Conservation (phyloP, 1,140 invertebrate species). For the Coelopa frigida region DNA sequence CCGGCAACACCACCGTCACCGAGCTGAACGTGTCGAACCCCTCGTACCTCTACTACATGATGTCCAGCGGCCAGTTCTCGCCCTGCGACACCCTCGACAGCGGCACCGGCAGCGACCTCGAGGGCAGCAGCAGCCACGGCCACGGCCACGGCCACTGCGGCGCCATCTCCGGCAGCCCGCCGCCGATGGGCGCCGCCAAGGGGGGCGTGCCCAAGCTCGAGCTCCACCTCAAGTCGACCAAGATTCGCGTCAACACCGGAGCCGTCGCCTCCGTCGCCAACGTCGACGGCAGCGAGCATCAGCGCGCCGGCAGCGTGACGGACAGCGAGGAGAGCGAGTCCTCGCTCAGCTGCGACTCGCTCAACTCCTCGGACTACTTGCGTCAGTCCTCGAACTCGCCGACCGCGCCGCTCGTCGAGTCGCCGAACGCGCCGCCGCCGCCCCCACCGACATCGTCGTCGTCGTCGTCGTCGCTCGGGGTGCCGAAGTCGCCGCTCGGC, state of each 20-base stretch:
- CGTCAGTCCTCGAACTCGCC: slow-evolving; percentile 12
- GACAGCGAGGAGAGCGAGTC: slow-evolving; percentile 41
- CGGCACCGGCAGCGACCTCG: slow-evolving; percentile 73
- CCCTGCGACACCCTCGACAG: slow-evolving; percentile 72
- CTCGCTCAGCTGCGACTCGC: slow-evolving; percentile 38
- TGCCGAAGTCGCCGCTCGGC: too few relatives aligned
- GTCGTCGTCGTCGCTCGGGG: neutral
- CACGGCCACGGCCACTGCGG: neutral
- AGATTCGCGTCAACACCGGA: slow-evolving; percentile 33
- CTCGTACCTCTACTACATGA: slow-evolving; percentile 51
- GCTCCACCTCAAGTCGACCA: slow-evolving; percentile 42
- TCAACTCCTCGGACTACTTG: slow-evolving; percentile 32
- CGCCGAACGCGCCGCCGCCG: neutral
- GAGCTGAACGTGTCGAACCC: slow-evolving; percentile 52
- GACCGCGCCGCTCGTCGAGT: neutral
- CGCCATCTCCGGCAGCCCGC: neutral
- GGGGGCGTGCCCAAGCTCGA: slow-evolving; percentile 48
- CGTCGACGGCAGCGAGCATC: slow-evolving; percentile 60
- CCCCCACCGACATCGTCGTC: neutral
- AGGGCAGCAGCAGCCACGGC: slow-evolving; percentile 35
- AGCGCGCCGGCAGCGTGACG: slow-evolving; percentile 45
- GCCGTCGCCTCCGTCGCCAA: slow-evolving; percentile 1
- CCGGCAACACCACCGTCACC: slow-evolving; percentile 32
- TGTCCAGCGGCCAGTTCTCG: slow-evolving; percentile 70
- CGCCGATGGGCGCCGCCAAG: slow-evolving; percentile 5